phyloP scores from a whole-genome alignment of 64 coral and sea anemone genomes.

The Montipora capricornis region DNA sequence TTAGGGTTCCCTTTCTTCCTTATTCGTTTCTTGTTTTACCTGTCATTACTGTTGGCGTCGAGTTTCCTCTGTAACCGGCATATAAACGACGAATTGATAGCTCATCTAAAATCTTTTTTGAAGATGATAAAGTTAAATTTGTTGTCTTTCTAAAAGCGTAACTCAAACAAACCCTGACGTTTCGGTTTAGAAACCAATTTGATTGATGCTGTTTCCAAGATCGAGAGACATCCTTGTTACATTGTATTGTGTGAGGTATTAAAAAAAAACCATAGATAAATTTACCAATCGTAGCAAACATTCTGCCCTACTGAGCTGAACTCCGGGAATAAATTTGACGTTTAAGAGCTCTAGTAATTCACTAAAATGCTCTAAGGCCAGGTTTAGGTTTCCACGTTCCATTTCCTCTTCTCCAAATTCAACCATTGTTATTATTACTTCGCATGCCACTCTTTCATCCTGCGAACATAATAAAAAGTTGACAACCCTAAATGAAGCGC shows the following conservation, averaged over 20 bases:
- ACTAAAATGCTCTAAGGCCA: conserved; percentile 6
- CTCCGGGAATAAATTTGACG: neutral
- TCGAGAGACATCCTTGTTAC: too few species aligned
- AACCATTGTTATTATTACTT: neutral
- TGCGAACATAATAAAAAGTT: neutral
- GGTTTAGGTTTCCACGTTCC: neutral
- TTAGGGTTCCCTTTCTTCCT: neutral
- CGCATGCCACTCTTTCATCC: neutral
- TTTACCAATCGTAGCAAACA: neutral
- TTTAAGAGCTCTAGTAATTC: conserved; percentile 24
- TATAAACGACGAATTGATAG: too few species aligned
- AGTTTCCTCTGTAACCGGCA: neutral
- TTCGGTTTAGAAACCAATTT: too few species aligned
- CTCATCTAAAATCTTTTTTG: too few species aligned
- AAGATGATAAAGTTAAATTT: too few species aligned
- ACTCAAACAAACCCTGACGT: too few species aligned
- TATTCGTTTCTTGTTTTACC: too few species aligned
- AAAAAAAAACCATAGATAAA: too few species aligned
- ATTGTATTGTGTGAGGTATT: too few species aligned
- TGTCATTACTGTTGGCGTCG: too few species aligned
- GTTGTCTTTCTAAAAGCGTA: too few species aligned
- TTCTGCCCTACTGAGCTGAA: neutral
- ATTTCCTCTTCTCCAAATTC: neutral
- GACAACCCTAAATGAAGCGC: neutral
- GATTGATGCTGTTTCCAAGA: too few species aligned